Evolutionary conservation across 2,797 vertebrate species (phyloP).

Genomic region (Delichon dasypus): DNA sequence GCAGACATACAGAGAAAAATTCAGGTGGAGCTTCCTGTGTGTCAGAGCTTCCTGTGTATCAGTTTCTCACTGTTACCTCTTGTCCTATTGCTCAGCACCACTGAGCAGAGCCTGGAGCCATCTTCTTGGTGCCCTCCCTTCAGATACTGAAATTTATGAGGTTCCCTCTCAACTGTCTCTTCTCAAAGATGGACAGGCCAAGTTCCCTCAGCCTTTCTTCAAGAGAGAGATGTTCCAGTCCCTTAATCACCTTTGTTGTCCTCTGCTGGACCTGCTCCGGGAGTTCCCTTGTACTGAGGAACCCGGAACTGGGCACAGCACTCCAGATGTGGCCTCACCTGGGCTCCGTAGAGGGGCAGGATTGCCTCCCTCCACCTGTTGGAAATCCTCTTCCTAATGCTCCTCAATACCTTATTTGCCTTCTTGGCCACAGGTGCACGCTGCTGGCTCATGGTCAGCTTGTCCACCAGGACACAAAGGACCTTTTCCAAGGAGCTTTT

Average conservation of each 20-base stretch:
- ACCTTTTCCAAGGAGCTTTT: not conserved
- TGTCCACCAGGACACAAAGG: not conserved
- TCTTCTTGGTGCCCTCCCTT: accelerated
- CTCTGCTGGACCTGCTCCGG: accelerated
- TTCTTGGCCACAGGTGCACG: not conserved
- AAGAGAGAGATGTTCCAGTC: not conserved
- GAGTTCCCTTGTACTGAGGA: not conserved
- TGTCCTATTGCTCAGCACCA: not conserved
- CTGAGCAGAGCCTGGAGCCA: not conserved
- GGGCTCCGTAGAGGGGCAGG: not conserved
- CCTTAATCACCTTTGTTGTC: not conserved
- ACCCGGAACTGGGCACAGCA: not conserved
- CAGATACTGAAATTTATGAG: not conserved
- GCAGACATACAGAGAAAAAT: not conserved
- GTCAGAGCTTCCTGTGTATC: not conserved
- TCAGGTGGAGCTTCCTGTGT: not conserved
- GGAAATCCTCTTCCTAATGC: not conserved
- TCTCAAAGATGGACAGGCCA: accelerated
- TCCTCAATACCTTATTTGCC: accelerated
- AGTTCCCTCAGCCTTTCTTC: not conserved
- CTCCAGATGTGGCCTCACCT: not conserved
- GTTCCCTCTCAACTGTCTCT: accelerated
- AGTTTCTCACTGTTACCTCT: not conserved
- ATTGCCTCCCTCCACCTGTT: accelerated
- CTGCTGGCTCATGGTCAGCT: not conserved